Base-by-base conservation (phyloP, 2,113 vertebrate species). In the Natator depressus region DNA sequence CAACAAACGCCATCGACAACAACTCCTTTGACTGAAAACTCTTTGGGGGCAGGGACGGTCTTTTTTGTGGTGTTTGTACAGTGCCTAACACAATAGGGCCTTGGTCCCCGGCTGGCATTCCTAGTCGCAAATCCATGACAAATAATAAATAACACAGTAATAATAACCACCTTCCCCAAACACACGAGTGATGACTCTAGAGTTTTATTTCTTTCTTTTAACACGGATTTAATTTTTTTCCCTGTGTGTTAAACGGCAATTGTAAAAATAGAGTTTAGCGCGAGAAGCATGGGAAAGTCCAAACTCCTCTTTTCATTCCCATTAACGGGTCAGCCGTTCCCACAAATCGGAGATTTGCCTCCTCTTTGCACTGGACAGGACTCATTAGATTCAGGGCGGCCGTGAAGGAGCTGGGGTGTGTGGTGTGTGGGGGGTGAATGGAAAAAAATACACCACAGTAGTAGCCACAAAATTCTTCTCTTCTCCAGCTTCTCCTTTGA, bases 271-370 rank as follows among this genome's bases (percentile, higher is more conserved):
- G 95, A 95, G 85, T 91, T 94, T 80, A 0, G 0, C 87, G 87
- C 57, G 84, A 42, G 87, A 96, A 88, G 92, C 97, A 94, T 97
- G 97, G 95, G 97, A 98, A 98, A 95, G 49, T 94, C 96, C 84
- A n/a, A 86, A 93, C 54, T 65, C 65, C 31, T 91, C 84, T 87
- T 87, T 94, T 65, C 62, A 82, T 96, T 97, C 96, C 96, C 95
- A 84, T 88, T 96, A 82, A 97, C 88, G 54, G 89, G 91, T 83
- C 87, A 95, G n/a, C 79, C 82, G 94, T 98, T 98, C 96, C 97
- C 97, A 97, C 96, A 98, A 97, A 97, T 88, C 89, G 54, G 92
- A 97, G 95, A 95, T 96, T 97, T 94, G 91, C 93, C 95, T 92
- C 89, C 82, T 92, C 90, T 65, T 42, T 88, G 19, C 27, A 2